A percentile compares a stretch with the other conserved stretches of the same genome.
These are phyloP conservation scores for Eupithecia centaureata DNA, from an alignment of 2,888 invertebrate genomes.

Conservation along the genomic window DNA sequence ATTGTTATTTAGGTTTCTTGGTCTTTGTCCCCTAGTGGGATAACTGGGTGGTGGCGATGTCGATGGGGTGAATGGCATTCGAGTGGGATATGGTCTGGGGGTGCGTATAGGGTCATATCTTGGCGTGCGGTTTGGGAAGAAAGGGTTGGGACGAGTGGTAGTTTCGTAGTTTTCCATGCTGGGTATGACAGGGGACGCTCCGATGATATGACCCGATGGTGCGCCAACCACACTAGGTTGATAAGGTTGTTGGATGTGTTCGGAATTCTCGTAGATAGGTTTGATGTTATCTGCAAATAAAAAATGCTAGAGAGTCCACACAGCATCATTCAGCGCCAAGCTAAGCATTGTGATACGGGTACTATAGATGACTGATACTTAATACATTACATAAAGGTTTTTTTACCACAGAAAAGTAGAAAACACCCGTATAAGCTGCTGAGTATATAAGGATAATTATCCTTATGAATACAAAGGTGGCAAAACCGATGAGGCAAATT, in stretches of 20 bases:
- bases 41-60: conserved; percentile 37
- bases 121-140: conserved; percentile 35
- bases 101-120: conserved; percentile 10
- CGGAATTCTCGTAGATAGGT: conserved; percentile 67
- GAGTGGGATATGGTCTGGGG: conserved; percentile 8
- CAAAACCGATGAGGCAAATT: too few species aligned
- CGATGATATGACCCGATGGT: conserved; percentile 63
- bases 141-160: conserved; percentile 28
- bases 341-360: too few species aligned
- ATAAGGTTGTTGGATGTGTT: conserved; percentile 56
- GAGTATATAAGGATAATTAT: too few species aligned
- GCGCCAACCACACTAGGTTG: conserved; percentile 69
- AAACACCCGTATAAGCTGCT: too few species aligned
- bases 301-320: too few species aligned
- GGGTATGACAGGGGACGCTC: conserved; percentile 60
- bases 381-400: too few species aligned
- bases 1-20: conserved; percentile 52
- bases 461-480: too few species aligned
- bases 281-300: conserved; percentile 72
- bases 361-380: conserved; percentile 47
- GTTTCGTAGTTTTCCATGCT: conserved; percentile 37
- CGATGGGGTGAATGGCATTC: conserved; percentile 29
- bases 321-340: too few species aligned
- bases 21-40: conserved; percentile 48
- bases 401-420: too few species aligned